Evolutionary conservation across 2,113 vertebrate species (phyloP), one percentile per base, ranked within the genome.

Genomic region (Microtus montanus): DNA sequence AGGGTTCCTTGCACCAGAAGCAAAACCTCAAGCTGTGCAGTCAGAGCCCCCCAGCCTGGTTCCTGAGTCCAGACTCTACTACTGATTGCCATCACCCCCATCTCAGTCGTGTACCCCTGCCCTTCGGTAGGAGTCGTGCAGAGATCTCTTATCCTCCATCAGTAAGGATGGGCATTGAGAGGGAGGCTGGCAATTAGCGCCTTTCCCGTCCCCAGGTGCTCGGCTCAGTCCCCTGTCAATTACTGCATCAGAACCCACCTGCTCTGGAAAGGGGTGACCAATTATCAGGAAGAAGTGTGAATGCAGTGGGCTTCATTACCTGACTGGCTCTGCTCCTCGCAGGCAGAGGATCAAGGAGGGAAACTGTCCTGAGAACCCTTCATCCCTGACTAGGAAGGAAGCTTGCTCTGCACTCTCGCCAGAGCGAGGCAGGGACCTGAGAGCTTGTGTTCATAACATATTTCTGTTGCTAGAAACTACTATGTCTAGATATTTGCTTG

Each of bases 201-300:
- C 54, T 97, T 82, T 88, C 63, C 10, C 26, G 70, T 82, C 90
- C 90, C 90, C 70, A 58, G 71, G 87, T 86, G 92, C 78, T 74
- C 20, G 1, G 75, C 71, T 74, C 75, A 88, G 80, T 44, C 90
- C 87, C 92, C 90, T 92, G 89, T 95, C 95, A 97, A 95, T 97
- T 97, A 97, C 89, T 77, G 22, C 70, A 30, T 58, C 75, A 35
- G 86, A 82, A 86, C 90, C 93, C 97, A 97, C 96, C 97, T 97
- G 96, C 87, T 96, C 92, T 94, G 74, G 92, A 92, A 92, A 75
- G 58, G 73, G 92, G 85, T 90, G 95, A 94, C 93, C 97, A 97
- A 97, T 97, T 97, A 97, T 92, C 96, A 92, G 86, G 78, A 95
- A 58, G 20, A 95, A 97, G 97, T 97, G 97, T 96, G 97, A 97